Percentiles rank a stretch among this genome's conserved stretches.
These are phyloP conservation scores for Eurois occulta DNA, from an alignment of 2,888 invertebrate genomes.

Conservation along the genomic window DNA sequence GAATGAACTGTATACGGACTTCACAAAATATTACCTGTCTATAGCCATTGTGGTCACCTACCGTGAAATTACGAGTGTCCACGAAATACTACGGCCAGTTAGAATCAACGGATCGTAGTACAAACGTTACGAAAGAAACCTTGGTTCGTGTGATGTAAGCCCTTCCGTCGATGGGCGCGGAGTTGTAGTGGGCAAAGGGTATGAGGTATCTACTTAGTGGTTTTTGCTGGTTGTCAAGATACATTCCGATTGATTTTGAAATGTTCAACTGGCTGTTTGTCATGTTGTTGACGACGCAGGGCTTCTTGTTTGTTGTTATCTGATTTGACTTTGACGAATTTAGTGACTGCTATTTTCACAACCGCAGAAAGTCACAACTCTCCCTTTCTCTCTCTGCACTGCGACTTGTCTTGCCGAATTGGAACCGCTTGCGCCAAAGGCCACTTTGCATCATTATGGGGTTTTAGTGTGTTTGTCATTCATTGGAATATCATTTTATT, in stretches of 20 bases:
- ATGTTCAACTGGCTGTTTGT: not conserved
- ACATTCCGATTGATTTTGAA: conserved; percentile 36
- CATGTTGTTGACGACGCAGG: not conserved
- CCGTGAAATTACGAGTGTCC: conserved; percentile 62
- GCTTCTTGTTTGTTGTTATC: not conserved
- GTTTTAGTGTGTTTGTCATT: not conserved
- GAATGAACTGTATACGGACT: not conserved
- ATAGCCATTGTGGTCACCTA: conserved; percentile 49
- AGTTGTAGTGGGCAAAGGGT: conserved; percentile 12
- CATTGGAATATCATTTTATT: not conserved
- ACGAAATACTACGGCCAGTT: conserved; percentile 61
- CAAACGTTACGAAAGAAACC: conserved; percentile 53
- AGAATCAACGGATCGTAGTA: conserved; percentile 50
- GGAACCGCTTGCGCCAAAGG: no score
- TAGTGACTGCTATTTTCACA: not conserved
- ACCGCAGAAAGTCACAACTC: not conserved
- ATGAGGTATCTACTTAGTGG: conserved; percentile 18
- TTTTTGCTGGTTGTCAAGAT: conserved; percentile 36
- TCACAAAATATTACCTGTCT: conserved; percentile 44
- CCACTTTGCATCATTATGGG: not conserved
- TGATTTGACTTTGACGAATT: not conserved
- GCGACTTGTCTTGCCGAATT: not conserved
- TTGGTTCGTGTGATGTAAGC: conserved; percentile 55
- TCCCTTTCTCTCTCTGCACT: not conserved
- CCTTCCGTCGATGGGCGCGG: conserved; percentile 48